Base-by-base conservation (phyloP, 2,113 vertebrate species). In the Microtus montanus region DNA sequence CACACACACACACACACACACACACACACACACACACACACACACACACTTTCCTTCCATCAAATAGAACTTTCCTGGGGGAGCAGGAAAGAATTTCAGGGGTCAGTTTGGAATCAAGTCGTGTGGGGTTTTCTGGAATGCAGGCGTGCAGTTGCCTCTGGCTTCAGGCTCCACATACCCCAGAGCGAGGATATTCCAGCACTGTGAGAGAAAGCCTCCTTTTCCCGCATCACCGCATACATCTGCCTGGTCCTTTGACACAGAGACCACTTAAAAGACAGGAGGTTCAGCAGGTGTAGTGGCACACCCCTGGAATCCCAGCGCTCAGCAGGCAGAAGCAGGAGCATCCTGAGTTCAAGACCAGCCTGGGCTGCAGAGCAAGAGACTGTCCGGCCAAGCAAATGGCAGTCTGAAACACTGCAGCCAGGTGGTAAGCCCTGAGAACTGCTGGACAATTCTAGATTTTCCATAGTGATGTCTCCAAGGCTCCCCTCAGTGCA, bases 41-140 rank as follows among this genome's bases (percentile, higher is more conserved):
- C 52, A 52, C 98, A 97, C 95, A 97, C 98, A 97, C 52, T 92
- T 97, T 91, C 96, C 30, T 88, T 97, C 96, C 97, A 90, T 96
- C 95, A 97, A 97, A 96, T 89, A 71, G 91, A 97, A 15, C 85
- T 97, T 97, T 96, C 35, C 49, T 96, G 90, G 96, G 92, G 94
- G 28, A 96, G 91, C 44, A 94, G 74, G 28, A 74, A 38, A 63
- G n/a, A 61, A 41, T 96, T 92, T 97, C 96, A 96, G 97, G 97
- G 96, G 94, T 88, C 95, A 96, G 92, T 97, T 41, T 98, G 96
- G 96, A 97, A 98, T 96, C 87, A 95, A 95, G 24, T 41, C 61
- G 35, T 83, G 63, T 30, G 61, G 54, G 82, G 93, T 70, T 96
- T 98, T 97, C 87, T 95, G 8, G 93, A 92, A 92, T 90, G 49